Conservation (phyloP, 1,140 invertebrate genomes). For the Nebria ingens region DNA sequence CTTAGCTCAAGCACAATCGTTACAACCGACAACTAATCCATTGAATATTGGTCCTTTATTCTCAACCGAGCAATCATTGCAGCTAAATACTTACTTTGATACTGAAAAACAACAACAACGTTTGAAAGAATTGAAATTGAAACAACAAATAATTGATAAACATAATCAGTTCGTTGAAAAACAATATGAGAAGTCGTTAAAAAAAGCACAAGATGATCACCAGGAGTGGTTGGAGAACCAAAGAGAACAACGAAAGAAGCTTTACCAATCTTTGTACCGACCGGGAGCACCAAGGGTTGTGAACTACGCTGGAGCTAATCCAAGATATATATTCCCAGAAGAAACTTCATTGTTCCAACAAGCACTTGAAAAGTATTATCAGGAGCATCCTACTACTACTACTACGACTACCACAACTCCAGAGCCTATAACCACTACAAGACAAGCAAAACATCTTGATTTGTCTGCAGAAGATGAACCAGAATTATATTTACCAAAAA, state of each 20-base stretch:
- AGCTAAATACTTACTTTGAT: conserved; percentile 21
- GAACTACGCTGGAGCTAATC: conserved; percentile 24
- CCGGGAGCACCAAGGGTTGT: conserved; percentile 16
- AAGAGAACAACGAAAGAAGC: conserved; percentile 34
- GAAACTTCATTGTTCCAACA: conserved; percentile 34
- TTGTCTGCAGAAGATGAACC: conserved; percentile 27
- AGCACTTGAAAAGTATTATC: conserved; percentile 39
- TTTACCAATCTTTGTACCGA: conserved; percentile 33
- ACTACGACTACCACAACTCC: conserved; percentile 35
- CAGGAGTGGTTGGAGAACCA: conserved; percentile 51
- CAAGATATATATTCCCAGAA: conserved; percentile 33
- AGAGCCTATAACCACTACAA: conserved; percentile 31
- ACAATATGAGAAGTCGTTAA: conserved; percentile 54
- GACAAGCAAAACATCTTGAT: conserved; percentile 6
- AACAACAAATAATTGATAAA: conserved; percentile 54
- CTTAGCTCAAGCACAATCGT: conserved; percentile 34
- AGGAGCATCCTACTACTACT: conserved; percentile 39
- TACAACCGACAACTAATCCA: conserved; percentile 26
- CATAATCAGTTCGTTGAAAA: conserved; percentile 57
- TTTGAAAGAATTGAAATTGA: conserved; percentile 45
- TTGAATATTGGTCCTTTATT: conserved; percentile 27
- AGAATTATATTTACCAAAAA: conserved; percentile 33
- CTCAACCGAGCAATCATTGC: conserved; percentile 33
- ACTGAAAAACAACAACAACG: conserved; percentile 52
- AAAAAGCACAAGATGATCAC: conserved; percentile 52